Percentiles rank a stretch among this genome's conserved stretches.
Conservation (phyloP, 2,113 vertebrate species). For the Sphaerodactylus townsendi region DNA sequence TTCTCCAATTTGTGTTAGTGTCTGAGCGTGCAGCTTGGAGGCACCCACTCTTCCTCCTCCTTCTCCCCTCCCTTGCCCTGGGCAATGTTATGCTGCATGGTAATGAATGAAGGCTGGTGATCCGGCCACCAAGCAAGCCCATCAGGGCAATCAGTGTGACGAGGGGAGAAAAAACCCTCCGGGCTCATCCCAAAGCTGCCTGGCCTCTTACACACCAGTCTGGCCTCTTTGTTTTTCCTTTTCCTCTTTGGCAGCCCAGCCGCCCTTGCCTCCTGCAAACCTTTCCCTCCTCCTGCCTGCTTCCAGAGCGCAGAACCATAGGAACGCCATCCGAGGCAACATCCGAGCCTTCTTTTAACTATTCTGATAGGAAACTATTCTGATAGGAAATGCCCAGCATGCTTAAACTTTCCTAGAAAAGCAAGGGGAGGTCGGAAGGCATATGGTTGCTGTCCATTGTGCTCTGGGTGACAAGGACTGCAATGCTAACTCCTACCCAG, state of each 20-base stretch:
- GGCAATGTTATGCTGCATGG: slow-evolving; percentile 21
- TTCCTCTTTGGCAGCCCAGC: slow-evolving; percentile 47
- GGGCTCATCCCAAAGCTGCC: slow-evolving; percentile 50
- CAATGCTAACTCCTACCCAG: slow-evolving; percentile 49
- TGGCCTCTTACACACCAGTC: slow-evolving; percentile 37
- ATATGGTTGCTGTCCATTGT: slow-evolving; percentile 67
- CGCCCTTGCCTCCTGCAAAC: slow-evolving; percentile 50
- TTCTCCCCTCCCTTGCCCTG: background rate
- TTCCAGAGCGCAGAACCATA: slow-evolving; percentile 30
- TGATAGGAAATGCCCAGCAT: slow-evolving; percentile 65
- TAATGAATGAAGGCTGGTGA: slow-evolving; percentile 56
- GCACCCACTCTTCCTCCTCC: slow-evolving; percentile 28
- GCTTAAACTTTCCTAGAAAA: slow-evolving; percentile 62
- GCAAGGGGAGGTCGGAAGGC: slow-evolving; percentile 53
- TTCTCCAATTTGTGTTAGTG: background rate
- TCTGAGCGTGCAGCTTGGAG: slow-evolving; percentile 13
- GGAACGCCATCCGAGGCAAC: slow-evolving; percentile 63
- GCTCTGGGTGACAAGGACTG: slow-evolving; percentile 62
- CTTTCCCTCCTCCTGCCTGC: background rate
- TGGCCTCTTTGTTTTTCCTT: slow-evolving; percentile 27
- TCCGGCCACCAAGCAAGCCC: slow-evolving; percentile 51
- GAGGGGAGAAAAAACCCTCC: slow-evolving; percentile 28
- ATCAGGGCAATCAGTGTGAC: slow-evolving; percentile 51
- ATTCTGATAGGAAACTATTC: slow-evolving; percentile 61
- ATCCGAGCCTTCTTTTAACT: slow-evolving; percentile 51